Conservation (phyloP, 2,113 vertebrate species). For the Tenrec ecaudatus region DNA sequence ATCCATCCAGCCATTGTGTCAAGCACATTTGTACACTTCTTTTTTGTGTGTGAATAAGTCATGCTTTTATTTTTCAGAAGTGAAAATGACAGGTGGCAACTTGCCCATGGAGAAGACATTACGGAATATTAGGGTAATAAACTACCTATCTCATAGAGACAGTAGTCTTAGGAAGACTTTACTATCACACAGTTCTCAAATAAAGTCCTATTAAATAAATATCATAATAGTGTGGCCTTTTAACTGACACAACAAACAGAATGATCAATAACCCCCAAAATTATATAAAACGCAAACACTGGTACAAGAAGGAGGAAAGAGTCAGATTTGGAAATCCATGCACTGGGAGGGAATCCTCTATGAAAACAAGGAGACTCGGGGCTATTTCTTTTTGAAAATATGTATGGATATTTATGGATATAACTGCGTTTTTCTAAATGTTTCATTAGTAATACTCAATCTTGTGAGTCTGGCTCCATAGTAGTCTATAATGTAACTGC, state of each 20-base stretch:
- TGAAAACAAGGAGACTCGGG: slow-evolving; percentile 39
- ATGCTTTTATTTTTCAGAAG: slow-evolving; percentile 76
- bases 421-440: slow-evolving; percentile 95
- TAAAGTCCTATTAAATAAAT: slow-evolving; percentile 67
- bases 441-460: slow-evolving; percentile 95
- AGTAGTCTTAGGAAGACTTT: slow-evolving; percentile 10
- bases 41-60: slow-evolving; percentile 46
- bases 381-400: slow-evolving; percentile 61
- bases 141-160: slow-evolving; percentile 64
- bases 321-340: slow-evolving; percentile 49
- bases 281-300: slow-evolving; percentile 21
- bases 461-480: slow-evolving; percentile 96
- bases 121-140: background rate
- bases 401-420: slow-evolving; percentile 91
- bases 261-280: slow-evolving; percentile 16
- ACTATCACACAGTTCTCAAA: slow-evolving; percentile 51
- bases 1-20: too few species aligned
- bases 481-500: slow-evolving; percentile 98
- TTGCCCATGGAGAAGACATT: slow-evolving; percentile 60
- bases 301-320: slow-evolving; percentile 30
- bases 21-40: too few species aligned
- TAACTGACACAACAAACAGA: slow-evolving; percentile 55
- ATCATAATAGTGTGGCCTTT: slow-evolving; percentile 42
- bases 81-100: slow-evolving; percentile 58
- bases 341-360: slow-evolving; percentile 7